Evolutionary conservation across 2,888 invertebrate species (phyloP).

Genomic region (Rhimphoctona megacephalus): DNA sequence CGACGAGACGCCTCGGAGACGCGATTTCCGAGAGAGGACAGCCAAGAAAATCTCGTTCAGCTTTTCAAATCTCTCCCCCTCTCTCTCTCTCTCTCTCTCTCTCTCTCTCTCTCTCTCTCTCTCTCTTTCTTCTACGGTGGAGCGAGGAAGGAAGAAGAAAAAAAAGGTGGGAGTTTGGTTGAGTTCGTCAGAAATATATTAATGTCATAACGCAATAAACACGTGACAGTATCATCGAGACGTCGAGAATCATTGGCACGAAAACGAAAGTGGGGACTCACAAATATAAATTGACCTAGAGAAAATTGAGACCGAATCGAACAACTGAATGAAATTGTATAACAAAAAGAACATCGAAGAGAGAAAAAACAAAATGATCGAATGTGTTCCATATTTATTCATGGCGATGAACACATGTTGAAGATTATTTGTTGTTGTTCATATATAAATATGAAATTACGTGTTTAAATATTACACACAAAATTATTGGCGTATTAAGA

Average conservation of each 20-base stretch:
- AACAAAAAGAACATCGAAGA: background rate
- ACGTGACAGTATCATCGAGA: slow-evolving; percentile 4
- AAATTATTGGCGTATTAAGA: background rate
- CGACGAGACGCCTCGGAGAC: slow-evolving; percentile 53
- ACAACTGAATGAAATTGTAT: slow-evolving; percentile 5
- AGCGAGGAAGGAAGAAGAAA: background rate
- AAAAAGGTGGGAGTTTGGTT: background rate
- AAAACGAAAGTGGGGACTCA: slow-evolving; percentile 6
- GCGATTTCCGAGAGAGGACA: slow-evolving; percentile 20
- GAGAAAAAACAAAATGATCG: background rate
- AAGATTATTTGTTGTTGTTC: background rate
- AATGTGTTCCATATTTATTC: background rate
- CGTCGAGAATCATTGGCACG: slow-evolving; percentile 40
- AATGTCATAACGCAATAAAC: slow-evolving; percentile 1
- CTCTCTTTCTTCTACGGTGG: background rate
- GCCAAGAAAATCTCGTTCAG: slow-evolving; percentile 37
- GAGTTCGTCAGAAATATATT: slow-evolving; percentile 25
- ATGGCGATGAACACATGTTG: background rate
- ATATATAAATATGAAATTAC: slow-evolving; percentile 3
- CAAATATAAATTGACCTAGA: slow-evolving; percentile 34
- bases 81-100: background rate
- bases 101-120: background rate
- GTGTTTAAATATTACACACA: background rate
- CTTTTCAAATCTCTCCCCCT: background rate
- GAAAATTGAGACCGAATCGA: slow-evolving; percentile 2